These are phyloP conservation scores for Huso huso DNA, from an alignment of 2,797 vertebrate genomes.

Conservation along the genomic window DNA sequence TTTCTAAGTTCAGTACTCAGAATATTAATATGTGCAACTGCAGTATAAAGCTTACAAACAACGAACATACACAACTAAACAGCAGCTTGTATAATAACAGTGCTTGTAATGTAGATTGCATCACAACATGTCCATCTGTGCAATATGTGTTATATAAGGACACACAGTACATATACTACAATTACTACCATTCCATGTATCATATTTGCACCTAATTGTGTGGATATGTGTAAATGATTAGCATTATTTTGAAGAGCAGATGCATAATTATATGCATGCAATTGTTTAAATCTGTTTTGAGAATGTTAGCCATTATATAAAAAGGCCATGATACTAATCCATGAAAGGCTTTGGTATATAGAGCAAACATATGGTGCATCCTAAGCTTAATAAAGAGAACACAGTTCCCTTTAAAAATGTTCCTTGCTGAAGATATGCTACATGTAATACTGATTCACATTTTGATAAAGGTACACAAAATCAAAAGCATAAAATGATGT, in stretches of 20 bases:
- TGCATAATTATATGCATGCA: neutral
- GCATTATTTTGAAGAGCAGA: too few relatives aligned
- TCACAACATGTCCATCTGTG: too few relatives aligned
- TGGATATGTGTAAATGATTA: too few relatives aligned
- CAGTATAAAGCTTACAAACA: neutral
- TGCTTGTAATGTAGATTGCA: too few relatives aligned
- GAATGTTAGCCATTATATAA: neutral
- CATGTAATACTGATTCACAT: slow-evolving; percentile 27
- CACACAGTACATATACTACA: too few relatives aligned
- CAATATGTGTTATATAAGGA: too few relatives aligned
- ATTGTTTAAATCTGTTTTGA: neutral
- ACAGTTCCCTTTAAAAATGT: too few relatives aligned
- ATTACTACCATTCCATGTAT: too few relatives aligned
- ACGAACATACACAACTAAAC: too few relatives aligned
- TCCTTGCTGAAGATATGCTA: slow-evolving; percentile 36
- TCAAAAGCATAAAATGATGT: too few relatives aligned
- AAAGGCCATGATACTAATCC: neutral
- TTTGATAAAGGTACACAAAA: slow-evolving; percentile 43
- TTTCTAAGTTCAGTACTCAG: neutral
- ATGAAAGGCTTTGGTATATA: neutral
- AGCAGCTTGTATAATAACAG: too few relatives aligned
- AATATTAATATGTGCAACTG: neutral
- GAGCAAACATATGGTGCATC: neutral
- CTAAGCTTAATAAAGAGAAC: neutral
- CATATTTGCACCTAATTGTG: too few relatives aligned